These are phyloP conservation scores for Tachypleus tridentatus DNA, from an alignment of 1,140 invertebrate genomes.

Conservation along the genomic window DNA sequence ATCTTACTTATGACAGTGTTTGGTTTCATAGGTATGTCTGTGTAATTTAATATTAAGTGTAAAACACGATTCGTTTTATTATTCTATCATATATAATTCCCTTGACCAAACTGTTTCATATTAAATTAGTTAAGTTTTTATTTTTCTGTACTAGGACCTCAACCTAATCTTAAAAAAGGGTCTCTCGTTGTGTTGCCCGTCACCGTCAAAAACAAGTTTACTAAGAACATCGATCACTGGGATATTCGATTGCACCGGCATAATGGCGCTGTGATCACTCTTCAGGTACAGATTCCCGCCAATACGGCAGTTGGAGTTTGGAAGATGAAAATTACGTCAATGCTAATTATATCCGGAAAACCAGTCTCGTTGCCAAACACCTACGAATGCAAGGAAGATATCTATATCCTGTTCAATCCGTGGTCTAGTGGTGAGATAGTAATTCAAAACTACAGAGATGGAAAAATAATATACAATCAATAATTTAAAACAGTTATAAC, in stretches of 20 bases:
- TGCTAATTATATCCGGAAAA: constrained; percentile 32
- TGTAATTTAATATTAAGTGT: no score
- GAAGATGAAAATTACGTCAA: constrained; percentile 72
- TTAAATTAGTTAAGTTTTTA: no score
- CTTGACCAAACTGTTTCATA: no score
- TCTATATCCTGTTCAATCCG: constrained; percentile 68
- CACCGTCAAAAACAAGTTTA: constrained; percentile 33
- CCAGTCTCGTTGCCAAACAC: constrained; percentile 27
- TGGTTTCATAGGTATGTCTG: no score
- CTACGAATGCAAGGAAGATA: constrained; percentile 43
- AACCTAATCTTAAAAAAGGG: constrained; percentile 44
- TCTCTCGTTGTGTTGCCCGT: constrained; percentile 43
- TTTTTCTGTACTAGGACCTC: constrained; percentile 37
- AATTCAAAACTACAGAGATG: neutral
- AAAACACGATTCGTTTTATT: no score
- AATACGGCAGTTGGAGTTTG: constrained; percentile 70
- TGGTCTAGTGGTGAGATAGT: constrained; percentile 44
- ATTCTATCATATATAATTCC: no score
- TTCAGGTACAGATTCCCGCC: constrained; percentile 53
- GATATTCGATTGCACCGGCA: constrained; percentile 39
- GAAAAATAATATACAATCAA: no score
- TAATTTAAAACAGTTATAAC: no score
- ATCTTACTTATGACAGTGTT: no score
- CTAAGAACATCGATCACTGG: constrained; percentile 36
- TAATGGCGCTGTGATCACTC: constrained; percentile 27